phyloP scores from a whole-genome alignment of 2,113 vertebrate genomes.

The Dipodomys ordii region DNA sequence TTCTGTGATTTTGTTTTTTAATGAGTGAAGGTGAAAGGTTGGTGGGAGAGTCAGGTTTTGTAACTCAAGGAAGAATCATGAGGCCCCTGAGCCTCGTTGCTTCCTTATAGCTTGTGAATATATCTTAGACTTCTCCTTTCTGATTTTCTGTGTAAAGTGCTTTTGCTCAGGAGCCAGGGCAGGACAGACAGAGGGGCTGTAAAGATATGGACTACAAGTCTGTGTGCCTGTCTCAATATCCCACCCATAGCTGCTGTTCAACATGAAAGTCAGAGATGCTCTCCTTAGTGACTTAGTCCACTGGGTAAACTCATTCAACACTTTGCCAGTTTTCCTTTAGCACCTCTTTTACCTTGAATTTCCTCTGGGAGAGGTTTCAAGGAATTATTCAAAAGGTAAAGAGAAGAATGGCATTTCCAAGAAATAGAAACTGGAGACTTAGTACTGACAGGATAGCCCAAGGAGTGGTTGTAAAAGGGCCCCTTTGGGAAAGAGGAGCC shows the following conservation, averaged over 20 bases:
- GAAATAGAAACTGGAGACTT: neutral
- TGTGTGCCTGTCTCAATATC: neutral
- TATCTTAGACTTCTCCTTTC: slow-evolving; percentile 70
- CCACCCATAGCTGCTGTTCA: neutral
- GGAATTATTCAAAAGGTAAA: neutral
- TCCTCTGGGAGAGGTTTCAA: neutral
- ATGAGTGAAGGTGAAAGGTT: neutral
- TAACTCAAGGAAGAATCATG: neutral
- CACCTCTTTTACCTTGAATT: neutral
- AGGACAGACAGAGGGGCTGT: neutral
- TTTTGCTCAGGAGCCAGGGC: neutral
- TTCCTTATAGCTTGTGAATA: slow-evolving; percentile 15
- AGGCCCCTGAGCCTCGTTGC: neutral
- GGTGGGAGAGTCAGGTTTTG: neutral
- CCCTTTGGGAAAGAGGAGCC: neutral
- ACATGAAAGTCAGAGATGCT: neutral
- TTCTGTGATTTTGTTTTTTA: slow-evolving; percentile 31
- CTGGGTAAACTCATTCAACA: neutral
- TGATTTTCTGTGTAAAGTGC: slow-evolving; percentile 2
- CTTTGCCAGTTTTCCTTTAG: neutral
- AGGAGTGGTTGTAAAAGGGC: neutral
- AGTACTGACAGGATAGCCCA: neutral
- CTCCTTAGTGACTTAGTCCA: neutral
- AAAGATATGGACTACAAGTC: neutral
- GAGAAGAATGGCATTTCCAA: neutral